Percentiles rank a stretch among this genome's conserved stretches.
Evolutionary conservation across 2,797 vertebrate species (phyloP).

Genomic region (Rhodeus uyekii): DNA sequence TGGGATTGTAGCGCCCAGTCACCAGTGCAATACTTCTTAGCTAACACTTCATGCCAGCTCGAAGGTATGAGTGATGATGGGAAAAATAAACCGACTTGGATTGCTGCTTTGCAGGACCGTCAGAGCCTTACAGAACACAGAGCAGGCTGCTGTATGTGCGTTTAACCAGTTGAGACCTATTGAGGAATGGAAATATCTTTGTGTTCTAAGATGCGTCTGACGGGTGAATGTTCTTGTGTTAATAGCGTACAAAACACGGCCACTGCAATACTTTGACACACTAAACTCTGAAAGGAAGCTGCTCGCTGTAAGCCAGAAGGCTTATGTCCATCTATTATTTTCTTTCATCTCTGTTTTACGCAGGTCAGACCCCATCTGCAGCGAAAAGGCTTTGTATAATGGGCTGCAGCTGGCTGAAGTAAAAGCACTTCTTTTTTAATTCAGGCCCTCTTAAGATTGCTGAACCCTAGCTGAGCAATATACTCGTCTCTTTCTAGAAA

Average conservation of each 20-base stretch:
- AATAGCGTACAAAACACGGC: conserved; percentile 38
- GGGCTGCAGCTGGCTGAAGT: conserved; percentile 34
- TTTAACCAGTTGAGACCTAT: conserved; percentile 1
- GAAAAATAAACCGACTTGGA: background rate
- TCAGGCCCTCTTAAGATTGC: conserved; percentile 33
- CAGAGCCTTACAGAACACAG: conserved; percentile 41
- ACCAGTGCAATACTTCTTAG: conserved; percentile 57
- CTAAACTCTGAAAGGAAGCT: conserved; percentile 47
- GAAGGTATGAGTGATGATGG: conserved; percentile 32
- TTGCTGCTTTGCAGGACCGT: conserved; percentile 43
- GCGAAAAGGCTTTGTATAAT: conserved; percentile 9
- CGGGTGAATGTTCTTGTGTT: conserved; percentile 47
- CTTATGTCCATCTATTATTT: conserved; percentile 1
- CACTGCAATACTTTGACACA: conserved; percentile 42
- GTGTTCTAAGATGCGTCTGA: conserved; percentile 46
- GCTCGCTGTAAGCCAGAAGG: conserved; percentile 5
- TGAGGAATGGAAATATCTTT: conserved; percentile 9
- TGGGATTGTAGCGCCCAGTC: conserved; percentile 47
- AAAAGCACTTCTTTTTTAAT: conserved; percentile 36
- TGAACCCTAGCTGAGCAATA: conserved; percentile 30
- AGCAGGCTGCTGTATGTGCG: conserved; percentile 22
- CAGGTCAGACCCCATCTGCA: conserved; percentile 10
- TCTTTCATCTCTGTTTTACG: conserved; percentile 12
- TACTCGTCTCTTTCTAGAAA: conserved; percentile 9
- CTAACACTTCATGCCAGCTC: conserved; percentile 42